phyloP scores from a whole-genome alignment of 2,113 vertebrate species.

The Herpetotheres cachinnans region DNA sequence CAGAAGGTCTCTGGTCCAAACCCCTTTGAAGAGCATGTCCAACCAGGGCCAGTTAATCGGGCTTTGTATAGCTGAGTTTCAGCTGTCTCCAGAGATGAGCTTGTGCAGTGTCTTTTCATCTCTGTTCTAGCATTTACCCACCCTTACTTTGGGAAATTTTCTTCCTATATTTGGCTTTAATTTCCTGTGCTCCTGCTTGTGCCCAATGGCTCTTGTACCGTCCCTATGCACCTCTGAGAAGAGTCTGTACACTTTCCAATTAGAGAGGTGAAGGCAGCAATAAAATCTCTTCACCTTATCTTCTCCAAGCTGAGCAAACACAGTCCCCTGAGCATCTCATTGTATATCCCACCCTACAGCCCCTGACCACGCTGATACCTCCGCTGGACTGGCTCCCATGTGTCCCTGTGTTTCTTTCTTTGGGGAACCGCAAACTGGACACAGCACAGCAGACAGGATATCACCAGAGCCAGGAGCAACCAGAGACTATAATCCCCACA shows the following conservation, averaged over 20 bases:
- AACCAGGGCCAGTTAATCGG: background rate
- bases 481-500: background rate
- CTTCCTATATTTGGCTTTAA: background rate
- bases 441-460: background rate
- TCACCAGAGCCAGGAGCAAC: background rate
- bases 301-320: background rate
- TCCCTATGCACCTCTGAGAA: background rate
- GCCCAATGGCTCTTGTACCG: background rate
- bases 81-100: background rate
- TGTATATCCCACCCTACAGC: background rate
- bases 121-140: background rate
- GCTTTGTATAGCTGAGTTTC: background rate
- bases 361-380: background rate
- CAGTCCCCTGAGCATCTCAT: background rate
- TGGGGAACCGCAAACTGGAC: background rate
- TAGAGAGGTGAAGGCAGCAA: background rate
- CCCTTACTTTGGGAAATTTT: background rate
- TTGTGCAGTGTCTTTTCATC: background rate
- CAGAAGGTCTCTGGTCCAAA: background rate
- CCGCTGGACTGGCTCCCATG: background rate
- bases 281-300: background rate
- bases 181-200: background rate
- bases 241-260: background rate
- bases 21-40: background rate
- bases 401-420: background rate